phyloP scores from a whole-genome alignment of 2,797 vertebrate genomes.

The Lycodopsis pacificus region DNA sequence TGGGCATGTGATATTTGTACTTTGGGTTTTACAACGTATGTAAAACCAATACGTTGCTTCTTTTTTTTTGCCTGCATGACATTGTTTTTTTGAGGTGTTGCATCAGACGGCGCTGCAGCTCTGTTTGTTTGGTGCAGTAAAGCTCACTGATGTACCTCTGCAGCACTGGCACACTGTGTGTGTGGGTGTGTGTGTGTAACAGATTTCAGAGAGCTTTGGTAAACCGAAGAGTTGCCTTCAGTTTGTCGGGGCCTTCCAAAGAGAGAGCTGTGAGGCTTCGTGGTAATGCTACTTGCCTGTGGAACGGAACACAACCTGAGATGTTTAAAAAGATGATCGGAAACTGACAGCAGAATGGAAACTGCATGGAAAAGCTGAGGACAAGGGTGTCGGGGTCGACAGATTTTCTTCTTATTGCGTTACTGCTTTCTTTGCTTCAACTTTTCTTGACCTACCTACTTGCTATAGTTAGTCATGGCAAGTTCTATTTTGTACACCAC shows the following conservation, averaged over 20 bases:
- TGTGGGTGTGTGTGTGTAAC: constrained; percentile 7
- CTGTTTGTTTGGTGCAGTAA: constrained; percentile 46
- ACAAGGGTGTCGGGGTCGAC: background rate
- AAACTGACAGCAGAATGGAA: background rate
- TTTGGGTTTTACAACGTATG: no score
- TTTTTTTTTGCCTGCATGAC: background rate
- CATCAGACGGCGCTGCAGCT: constrained; percentile 25
- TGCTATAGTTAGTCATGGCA: background rate
- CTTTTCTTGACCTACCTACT: background rate
- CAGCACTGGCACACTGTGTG: constrained; percentile 46
- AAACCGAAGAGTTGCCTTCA: background rate
- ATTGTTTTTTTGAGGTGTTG: background rate
- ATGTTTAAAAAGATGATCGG: background rate
- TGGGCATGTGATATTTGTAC: background rate
- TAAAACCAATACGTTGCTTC: background rate
- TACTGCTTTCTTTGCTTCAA: background rate
- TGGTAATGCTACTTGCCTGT: background rate
- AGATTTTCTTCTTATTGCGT: background rate
- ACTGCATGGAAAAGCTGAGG: background rate
- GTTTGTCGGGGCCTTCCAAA: background rate
- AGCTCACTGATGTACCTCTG: constrained; percentile 36
- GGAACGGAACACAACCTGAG: background rate
- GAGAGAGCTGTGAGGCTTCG: background rate
- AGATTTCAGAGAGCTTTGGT: background rate
- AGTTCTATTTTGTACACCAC: background rate